Conservation (phyloP, 2,797 vertebrate genomes). For the Lagocephalus sceleratus region DNA sequence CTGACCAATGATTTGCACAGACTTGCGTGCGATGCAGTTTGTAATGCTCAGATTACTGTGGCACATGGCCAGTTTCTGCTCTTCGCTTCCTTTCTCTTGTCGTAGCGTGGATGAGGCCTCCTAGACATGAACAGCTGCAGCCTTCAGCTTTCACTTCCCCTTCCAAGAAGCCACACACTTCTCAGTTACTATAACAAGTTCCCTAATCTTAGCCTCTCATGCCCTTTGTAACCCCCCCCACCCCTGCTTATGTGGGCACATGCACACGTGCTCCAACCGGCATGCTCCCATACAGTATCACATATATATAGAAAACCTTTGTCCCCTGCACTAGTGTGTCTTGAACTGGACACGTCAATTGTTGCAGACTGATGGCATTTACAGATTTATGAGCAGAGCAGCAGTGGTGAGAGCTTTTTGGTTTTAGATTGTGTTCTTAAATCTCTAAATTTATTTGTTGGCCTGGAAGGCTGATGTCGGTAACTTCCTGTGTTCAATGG, state of each 20-base stretch:
- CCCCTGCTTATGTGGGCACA: conserved; percentile 40
- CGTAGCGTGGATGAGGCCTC: conserved; percentile 48
- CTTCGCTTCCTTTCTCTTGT: conserved; percentile 59
- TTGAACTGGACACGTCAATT: conserved; percentile 1
- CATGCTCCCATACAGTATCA: neutral
- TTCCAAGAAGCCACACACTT: conserved; percentile 62
- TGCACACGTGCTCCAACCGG: conserved; percentile 23
- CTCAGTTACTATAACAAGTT: conserved; percentile 76
- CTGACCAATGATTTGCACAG: conserved; percentile 4
- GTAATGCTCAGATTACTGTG: conserved; percentile 35
- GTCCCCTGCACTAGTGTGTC: conserved; percentile 2
- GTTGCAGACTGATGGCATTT: conserved; percentile 18
- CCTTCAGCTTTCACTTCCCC: conserved; percentile 71
- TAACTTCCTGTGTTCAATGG: conserved; percentile 46
- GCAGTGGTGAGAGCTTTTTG: neutral
- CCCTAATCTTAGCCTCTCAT: conserved; percentile 60
- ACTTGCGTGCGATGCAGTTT: conserved; percentile 30
- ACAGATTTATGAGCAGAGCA: conserved; percentile 7
- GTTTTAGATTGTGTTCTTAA: conserved; percentile 2
- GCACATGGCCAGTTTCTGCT: conserved; percentile 53
- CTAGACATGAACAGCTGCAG: conserved; percentile 65
- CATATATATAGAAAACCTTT: conserved; percentile 8
- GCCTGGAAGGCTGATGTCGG: conserved; percentile 19
- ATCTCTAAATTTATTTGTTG: conserved; percentile 20
- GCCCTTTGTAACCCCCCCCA: conserved; percentile 21